Evolutionary conservation across 2,888 invertebrate genomes (phyloP), one percentile per base, ranked within the genome.

Genomic region (Mamestra brassicae): DNA sequence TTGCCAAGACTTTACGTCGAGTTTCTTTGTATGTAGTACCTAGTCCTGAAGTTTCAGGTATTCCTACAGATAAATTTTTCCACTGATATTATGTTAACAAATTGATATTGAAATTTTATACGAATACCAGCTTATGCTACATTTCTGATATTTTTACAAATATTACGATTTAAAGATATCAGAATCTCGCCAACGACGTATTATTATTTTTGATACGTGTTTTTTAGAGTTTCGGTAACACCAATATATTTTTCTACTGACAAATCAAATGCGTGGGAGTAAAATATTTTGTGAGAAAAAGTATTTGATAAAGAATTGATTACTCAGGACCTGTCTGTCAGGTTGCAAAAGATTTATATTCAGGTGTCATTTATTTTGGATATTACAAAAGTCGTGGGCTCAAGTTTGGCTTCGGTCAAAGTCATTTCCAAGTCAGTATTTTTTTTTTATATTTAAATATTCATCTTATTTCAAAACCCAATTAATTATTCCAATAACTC

Each of bases 91-190:
- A n/a, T 62, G 42, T 69, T 50, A 71, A 52, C 58, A 70, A 78
- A 71, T 81, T 76, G 70, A 73, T 81, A 84, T 78, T 75, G 81
- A 75, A 71, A 71, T 81, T 69, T 60, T 62, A 71, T 74, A 47
- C 63, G 61, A 75, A 74, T 73, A 74, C 61, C 45, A 71, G 47
- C 54, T 72, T 62, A 58, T 64, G 50, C 58, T 38, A 66, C 54
- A 72, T 55, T 73, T 62, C 45, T 52, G 36, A 71, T 54, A 61
- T 76, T 71, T 73, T 60, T 42, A n/a, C 67, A 71, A 61, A 73
- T 71, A 81, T 61, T 26, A 68, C 34, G 34, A 64, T 69, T 64
- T 72, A 7, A 2, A 45, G 34, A 64, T 77, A 72, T 78, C 50
- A 67, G 36, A 72, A 63, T 83, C 17, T 64, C 11, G 17, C 58